Percentiles rank a stretch among this genome's conserved stretches.
These are phyloP conservation scores for Micoletzkya japonica DNA, from an alignment of 2,888 invertebrate genomes.

Conservation along the genomic window DNA sequence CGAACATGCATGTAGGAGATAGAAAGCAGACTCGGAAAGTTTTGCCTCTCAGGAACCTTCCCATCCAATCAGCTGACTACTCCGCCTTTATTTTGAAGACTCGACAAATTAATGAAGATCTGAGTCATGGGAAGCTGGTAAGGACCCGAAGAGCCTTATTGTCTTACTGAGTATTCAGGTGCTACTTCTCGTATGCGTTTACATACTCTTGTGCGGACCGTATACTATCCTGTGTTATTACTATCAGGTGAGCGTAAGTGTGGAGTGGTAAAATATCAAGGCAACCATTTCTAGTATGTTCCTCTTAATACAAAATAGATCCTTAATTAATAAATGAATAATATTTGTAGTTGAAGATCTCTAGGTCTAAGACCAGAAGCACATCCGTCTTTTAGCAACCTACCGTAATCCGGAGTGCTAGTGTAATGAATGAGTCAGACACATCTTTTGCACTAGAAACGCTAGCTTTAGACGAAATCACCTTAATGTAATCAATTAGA, in stretches of 20 bases:
- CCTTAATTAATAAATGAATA: too few species aligned
- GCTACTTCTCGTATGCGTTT: conserved; percentile 41
- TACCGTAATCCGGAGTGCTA: too few species aligned
- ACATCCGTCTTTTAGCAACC: too few species aligned
- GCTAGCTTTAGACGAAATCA: too few species aligned
- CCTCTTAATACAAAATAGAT: too few species aligned
- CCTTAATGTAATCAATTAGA: too few species aligned
- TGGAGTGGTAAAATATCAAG: too few species aligned
- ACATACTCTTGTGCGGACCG: conserved; percentile 53
- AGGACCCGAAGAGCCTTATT: not conserved
- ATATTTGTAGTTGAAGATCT: too few species aligned
- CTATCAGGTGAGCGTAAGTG: conserved; percentile 18
- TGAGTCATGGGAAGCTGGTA: conserved; percentile 38
- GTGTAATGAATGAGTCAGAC: too few species aligned
- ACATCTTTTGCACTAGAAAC: too few species aligned
- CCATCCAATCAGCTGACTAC: conserved; percentile 42
- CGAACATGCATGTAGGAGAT: not conserved
- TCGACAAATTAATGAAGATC: conserved; percentile 39
- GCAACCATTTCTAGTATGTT: too few species aligned
- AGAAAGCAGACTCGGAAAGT: not conserved
- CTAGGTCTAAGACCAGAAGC: too few species aligned
- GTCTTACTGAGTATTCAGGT: conserved; percentile 37
- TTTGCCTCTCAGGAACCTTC: conserved; percentile 36
- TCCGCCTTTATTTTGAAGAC: conserved; percentile 44
- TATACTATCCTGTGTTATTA: conserved; percentile 53